Evolutionary conservation across 2,797 vertebrate genomes (phyloP).

Genomic region (Phrynocephalus vlangalii): DNA sequence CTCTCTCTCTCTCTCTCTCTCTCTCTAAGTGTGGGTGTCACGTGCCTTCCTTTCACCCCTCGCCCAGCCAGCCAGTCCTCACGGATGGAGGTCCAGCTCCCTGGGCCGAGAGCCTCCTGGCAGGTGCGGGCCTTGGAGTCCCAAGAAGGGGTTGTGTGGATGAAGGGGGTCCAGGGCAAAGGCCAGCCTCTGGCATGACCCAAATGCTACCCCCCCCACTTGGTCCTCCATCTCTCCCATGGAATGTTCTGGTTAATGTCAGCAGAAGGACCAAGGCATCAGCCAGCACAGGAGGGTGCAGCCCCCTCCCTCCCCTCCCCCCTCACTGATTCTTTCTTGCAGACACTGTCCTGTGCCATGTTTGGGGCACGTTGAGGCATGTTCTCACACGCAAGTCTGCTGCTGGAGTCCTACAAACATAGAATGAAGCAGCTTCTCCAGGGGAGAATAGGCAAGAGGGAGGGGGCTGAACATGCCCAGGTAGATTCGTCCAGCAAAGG

Average conservation of each 20-base stretch:
- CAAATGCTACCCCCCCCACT: not conserved
- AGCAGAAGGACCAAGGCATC: too few species aligned
- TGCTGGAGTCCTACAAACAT: not conserved
- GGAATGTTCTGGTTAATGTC: too few species aligned
- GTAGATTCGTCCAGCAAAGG: not conserved
- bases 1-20: not conserved
- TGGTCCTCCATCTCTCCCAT: too few species aligned
- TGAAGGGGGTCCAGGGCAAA: not conserved
- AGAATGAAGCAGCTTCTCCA: not conserved
- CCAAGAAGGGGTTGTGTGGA: not conserved
- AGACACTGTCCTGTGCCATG: too few species aligned
- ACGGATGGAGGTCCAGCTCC: too few species aligned
- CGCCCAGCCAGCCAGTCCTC: not conserved
- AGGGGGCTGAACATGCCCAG: not conserved
- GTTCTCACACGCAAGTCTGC: not conserved
- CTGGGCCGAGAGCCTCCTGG: not conserved
- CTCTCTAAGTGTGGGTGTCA: too few species aligned
- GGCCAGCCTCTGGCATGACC: not conserved
- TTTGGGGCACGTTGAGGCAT: not conserved
- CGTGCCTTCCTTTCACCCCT: not conserved
- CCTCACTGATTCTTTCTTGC: too few species aligned
- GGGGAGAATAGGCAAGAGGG: not conserved
- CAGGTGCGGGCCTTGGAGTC: not conserved
- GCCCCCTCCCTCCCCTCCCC: too few species aligned
- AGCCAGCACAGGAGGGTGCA: too few species aligned